These are phyloP conservation scores for Stigmatopora nigra DNA, from an alignment of 2,113 vertebrate species.

Conservation along the genomic window DNA sequence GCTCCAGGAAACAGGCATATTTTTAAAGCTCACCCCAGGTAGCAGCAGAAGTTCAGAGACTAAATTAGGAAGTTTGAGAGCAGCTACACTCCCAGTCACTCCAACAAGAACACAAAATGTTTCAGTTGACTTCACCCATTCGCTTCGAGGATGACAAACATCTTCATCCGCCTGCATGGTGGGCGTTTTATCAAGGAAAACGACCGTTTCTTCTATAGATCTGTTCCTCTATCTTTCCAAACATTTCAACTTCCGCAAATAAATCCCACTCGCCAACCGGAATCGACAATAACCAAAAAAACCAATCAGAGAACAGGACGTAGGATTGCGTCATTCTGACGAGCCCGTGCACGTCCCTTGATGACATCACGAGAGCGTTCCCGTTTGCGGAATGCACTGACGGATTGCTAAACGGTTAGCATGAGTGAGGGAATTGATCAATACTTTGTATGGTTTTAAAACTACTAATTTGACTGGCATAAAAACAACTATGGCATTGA, in stretches of 20 bases:
- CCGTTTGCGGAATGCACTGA: constrained; percentile 50
- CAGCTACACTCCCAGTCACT: constrained; percentile 89
- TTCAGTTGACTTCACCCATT: constrained; percentile 33
- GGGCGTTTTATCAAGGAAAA: neutral
- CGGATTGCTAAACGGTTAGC: constrained; percentile 11
- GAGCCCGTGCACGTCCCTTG: constrained; percentile 32
- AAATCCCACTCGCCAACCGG: constrained; percentile 32
- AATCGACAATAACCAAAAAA: neutral
- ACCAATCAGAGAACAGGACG: constrained; percentile 28
- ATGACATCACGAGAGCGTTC: constrained; percentile 22
- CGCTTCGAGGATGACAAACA: neutral
- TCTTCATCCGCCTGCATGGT: constrained; percentile 44
- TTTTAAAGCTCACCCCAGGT: constrained; percentile 71
- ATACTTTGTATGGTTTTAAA: neutral
- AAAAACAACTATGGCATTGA: constrained; percentile 63
- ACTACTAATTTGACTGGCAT: neutral
- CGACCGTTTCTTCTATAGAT: no score
- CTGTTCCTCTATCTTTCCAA: no score
- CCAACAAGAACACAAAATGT: constrained; percentile 74
- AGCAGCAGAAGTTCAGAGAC: constrained; percentile 74
- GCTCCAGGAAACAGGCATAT: neutral
- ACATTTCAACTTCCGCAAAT: constrained; percentile 56
- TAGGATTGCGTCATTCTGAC: neutral
- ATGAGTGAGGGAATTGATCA: neutral
- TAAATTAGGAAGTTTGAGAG: constrained; percentile 83